phyloP scores from a whole-genome alignment of 1,140 invertebrate species.

The Augochlora pura region DNA sequence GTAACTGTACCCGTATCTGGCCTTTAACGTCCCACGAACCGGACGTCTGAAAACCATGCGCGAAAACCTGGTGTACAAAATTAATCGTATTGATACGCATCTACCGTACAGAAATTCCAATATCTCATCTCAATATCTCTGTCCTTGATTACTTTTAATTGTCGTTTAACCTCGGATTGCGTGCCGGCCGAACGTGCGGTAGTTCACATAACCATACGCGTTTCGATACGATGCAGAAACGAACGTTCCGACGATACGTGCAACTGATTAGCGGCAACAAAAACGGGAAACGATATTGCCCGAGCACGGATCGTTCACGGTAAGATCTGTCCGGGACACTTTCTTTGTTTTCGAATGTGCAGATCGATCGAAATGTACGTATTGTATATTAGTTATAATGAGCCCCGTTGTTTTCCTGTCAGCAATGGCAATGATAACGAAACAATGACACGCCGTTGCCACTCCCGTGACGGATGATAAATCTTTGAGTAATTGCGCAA shows the following conservation, averaged over 20 bases:
- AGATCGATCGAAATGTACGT: background rate
- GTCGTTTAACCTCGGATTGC: slow-evolving; percentile 9
- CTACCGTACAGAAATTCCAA: background rate
- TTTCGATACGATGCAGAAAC: background rate
- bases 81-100: background rate
- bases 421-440: slow-evolving; percentile 5
- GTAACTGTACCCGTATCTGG: background rate
- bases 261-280: background rate
- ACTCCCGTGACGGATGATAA: slow-evolving; percentile 13
- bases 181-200: background rate
- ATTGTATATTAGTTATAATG: slow-evolving; percentile 16
- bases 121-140: background rate
- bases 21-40: background rate
- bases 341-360: background rate
- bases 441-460: background rate
- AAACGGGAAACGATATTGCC: too few relatives aligned
- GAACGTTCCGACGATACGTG: too few relatives aligned
- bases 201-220: background rate
- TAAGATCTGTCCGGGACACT: background rate
- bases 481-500: slow-evolving; percentile 27
- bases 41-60: too few relatives aligned
- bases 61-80: background rate
- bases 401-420: background rate
- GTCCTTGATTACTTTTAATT: slow-evolving; percentile 20
- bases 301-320: background rate